Conservation (phyloP, 2,888 invertebrate genomes). For the Apamea epomidion region DNA sequence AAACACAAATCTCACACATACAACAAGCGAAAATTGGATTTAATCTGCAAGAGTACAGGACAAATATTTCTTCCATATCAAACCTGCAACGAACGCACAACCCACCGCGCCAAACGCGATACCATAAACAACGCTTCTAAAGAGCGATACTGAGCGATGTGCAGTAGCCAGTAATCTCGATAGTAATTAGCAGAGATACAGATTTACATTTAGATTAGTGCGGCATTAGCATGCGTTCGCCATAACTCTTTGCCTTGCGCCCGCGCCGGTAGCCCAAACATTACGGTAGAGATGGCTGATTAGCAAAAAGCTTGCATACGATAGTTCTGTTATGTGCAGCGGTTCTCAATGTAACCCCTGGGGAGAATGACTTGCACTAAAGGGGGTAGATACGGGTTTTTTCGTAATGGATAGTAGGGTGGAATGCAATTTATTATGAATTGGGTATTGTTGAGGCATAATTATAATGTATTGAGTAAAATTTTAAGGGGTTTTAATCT, state of each 20-base stretch:
- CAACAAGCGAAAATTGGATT: too few species aligned
- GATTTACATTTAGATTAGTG: constrained; percentile 84
- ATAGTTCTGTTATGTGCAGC: constrained; percentile 50
- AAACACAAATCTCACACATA: background rate
- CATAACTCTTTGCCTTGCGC: constrained; percentile 76
- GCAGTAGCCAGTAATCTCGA: constrained; percentile 79
- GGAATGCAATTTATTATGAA: constrained; percentile 47
- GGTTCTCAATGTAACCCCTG: constrained; percentile 57
- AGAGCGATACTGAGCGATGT: constrained; percentile 57
- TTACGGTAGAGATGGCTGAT: constrained; percentile 76
- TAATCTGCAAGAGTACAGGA: background rate
- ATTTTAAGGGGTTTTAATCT: constrained; percentile 6
- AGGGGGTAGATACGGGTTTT: constrained; percentile 38
- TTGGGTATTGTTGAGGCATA: constrained; percentile 37
- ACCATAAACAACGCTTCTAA: constrained; percentile 48
- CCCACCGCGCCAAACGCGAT: background rate
- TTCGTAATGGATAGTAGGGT: constrained; percentile 30
- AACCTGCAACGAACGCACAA: background rate
- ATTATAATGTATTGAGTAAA: constrained; percentile 38
- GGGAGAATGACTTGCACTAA: constrained; percentile 47
- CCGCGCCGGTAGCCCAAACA: constrained; percentile 50
- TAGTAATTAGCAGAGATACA: constrained; percentile 81
- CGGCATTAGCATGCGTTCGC: constrained; percentile 81
- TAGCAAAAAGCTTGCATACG: constrained; percentile 78
- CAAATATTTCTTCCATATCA: background rate